These are phyloP conservation scores for Tauraco hartlaubi DNA, from an alignment of 2,797 vertebrate species.

Conservation along the genomic window DNA sequence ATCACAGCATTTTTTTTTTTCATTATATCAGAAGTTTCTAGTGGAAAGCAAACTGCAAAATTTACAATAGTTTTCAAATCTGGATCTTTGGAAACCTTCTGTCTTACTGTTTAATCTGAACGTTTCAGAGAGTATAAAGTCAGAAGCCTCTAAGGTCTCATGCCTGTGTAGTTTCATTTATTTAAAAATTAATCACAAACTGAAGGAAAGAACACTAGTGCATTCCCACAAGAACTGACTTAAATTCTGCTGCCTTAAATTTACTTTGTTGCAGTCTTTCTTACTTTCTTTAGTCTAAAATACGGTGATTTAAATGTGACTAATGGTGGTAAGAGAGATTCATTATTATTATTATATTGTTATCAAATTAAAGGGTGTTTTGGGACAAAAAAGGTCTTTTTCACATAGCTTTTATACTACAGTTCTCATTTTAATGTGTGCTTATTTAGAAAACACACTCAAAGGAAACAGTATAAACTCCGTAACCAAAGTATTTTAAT, in stretches of 20 bases:
- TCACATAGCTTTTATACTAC: not conserved
- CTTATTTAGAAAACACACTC: not conserved
- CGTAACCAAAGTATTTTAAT: not conserved
- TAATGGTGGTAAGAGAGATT: not conserved
- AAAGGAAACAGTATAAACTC: not conserved
- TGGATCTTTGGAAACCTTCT: not conserved
- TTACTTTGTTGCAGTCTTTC: not conserved
- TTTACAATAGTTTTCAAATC: not conserved
- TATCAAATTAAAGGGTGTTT: slow-evolving; percentile 20
- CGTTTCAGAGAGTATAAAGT: not conserved
- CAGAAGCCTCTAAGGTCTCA: slow-evolving; percentile 11
- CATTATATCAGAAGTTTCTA: not conserved
- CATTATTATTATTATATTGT: not conserved
- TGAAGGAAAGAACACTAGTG: slow-evolving; percentile 19
- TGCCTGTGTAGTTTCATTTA: slow-evolving; percentile 40
- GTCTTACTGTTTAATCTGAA: not conserved
- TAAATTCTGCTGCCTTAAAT: slow-evolving; percentile 26
- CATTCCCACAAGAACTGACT: slow-evolving; percentile 31
- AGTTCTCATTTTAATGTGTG: not conserved
- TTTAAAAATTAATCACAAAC: slow-evolving; percentile 59
- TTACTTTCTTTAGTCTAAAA: no score
- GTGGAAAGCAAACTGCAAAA: not conserved
- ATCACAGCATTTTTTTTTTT: not conserved
- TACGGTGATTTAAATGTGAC: slow-evolving; percentile 2
- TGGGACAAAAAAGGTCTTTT: not conserved